These are phyloP conservation scores for Agelastica alni DNA, from an alignment of 2,888 invertebrate genomes.

Conservation along the genomic window DNA sequence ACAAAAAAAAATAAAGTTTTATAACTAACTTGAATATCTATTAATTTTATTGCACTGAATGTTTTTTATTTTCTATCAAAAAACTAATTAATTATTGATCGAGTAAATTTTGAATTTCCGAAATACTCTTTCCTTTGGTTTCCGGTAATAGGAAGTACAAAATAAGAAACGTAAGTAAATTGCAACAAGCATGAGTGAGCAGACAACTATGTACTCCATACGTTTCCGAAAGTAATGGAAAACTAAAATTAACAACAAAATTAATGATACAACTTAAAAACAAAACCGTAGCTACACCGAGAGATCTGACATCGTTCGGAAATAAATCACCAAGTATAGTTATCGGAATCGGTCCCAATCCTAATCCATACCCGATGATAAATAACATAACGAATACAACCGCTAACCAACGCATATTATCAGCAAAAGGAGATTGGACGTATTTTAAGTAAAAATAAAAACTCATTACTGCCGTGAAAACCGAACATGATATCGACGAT, in stretches of 20 bases:
- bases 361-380: slow-evolving; percentile 70
- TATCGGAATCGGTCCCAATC: slow-evolving; percentile 78
- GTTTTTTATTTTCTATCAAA: no score
- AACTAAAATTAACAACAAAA: slow-evolving; percentile 30
- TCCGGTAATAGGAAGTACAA: slow-evolving; percentile 32
- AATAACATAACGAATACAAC: slow-evolving; percentile 70
- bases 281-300: slow-evolving; percentile 54
- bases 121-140: slow-evolving; percentile 36
- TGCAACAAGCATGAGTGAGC: slow-evolving; percentile 27
- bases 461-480: slow-evolving; percentile 62
- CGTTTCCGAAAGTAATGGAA: slow-evolving; percentile 26
- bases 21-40: no score
- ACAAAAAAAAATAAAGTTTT: no score
- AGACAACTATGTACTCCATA: slow-evolving; percentile 27
- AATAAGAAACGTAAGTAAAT: slow-evolving; percentile 22
- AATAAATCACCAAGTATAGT: slow-evolving; percentile 81
- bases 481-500: slow-evolving; percentile 66
- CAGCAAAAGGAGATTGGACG: slow-evolving; percentile 35
- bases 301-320: slow-evolving; percentile 73
- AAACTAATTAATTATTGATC: no score
- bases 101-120: slow-evolving; percentile 27
- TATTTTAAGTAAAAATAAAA: slow-evolving; percentile 66
- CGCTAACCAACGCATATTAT: slow-evolving; percentile 67
- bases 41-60: no score
- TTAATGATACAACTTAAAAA: slow-evolving; percentile 20